These are phyloP conservation scores for Andrena flavipes DNA, from an alignment of 2,888 invertebrate species.

Conservation along the genomic window DNA sequence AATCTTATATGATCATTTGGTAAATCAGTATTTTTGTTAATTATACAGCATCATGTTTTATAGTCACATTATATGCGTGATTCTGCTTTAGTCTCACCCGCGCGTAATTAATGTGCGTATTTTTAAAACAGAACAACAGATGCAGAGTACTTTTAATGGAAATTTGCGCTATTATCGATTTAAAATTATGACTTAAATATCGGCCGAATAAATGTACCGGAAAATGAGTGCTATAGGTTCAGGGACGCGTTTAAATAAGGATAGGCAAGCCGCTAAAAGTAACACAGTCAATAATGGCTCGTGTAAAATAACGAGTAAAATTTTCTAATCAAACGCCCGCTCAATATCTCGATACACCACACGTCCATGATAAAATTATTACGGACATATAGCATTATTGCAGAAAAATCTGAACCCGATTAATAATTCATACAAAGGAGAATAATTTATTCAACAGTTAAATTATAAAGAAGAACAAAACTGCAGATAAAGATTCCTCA, in stretches of 20 bases:
- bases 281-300: constrained; percentile 32
- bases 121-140: background rate
- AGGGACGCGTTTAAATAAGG: constrained; percentile 58
- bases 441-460: no score
- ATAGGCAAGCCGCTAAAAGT: constrained; percentile 33
- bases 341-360: background rate
- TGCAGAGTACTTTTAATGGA: constrained; percentile 25
- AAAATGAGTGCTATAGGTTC: constrained; percentile 54
- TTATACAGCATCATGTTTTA: background rate
- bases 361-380: constrained; percentile 7
- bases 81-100: background rate
- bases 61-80: background rate
- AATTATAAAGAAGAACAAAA: no score
- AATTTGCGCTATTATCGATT: constrained; percentile 50
- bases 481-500: no score
- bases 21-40: background rate
- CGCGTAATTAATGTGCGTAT: background rate
- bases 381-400: background rate
- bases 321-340: constrained; percentile 12
- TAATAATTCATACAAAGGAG: no score
- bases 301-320: constrained; percentile 30
- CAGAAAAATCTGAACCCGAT: background rate
- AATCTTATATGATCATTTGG: background rate
- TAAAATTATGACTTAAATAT: constrained; percentile 38
- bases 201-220: constrained; percentile 52